Evolutionary conservation across 2,888 invertebrate genomes (phyloP), one percentile per base, ranked within the genome.

Genomic region (Eudemis profundana): DNA sequence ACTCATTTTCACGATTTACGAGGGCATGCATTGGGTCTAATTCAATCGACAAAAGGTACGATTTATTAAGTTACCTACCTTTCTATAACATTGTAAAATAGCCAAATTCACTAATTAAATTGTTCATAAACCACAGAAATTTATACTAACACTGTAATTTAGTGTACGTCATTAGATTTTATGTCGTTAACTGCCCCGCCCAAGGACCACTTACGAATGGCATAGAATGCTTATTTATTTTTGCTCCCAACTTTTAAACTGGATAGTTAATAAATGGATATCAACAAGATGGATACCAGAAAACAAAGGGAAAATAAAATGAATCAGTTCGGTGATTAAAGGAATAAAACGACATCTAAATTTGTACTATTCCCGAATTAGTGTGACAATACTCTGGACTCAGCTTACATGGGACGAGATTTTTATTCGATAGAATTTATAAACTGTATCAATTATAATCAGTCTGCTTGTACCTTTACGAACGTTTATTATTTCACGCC

Each of bases 291-390:
- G 73, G 72, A 84, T 79, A 76, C 78, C 76, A 17, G 82, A 84
- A 82, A 87, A 87, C 86, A 86, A 77, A 75, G 77, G 69, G 75
- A 79, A 84, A 86, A 85, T 88, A 85, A 85, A 86, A 80, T 82
- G 83, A 75, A 83, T 82, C 78, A 79, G 77, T 79, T 74, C 73
- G 75, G 76, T 76, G 76, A 83, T 87, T 83, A 79, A 77, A 68
- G 76, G 82, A 83, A 82, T 85, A 54, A 84, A 87, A 85, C 83
- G 77, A 68, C 71, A 78, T 70, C 77, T 81, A 82, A 87, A 85
- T 83, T 82, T 51, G 42, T 44, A 50, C 49, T 74, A 78, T 77
- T 84, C 82, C 72, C 77, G 83, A 88, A 89, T 86, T 83, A 84
- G 87, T 81, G 80, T 79, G 79, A 82, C 80, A 78, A 72, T 61